Evolutionary conservation across 1,140 invertebrate genomes (phyloP), one percentile per base, ranked within the genome.

Genomic region (Zaprionus vittiger): DNA sequence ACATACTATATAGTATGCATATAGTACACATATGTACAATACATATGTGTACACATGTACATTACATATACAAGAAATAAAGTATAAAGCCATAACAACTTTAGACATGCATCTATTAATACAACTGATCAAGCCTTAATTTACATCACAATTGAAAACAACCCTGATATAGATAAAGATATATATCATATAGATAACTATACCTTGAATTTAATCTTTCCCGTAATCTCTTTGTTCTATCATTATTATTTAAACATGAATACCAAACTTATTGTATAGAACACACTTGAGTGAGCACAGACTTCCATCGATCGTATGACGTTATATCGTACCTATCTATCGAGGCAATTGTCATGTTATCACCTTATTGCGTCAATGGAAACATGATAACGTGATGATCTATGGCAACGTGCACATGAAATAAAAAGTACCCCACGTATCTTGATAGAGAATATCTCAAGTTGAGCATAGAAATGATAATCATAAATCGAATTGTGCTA

Each of bases 321-420:
- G 64, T 20, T 57, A 34, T 31, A 14, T 1, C 38, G n/a, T 37
- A 15, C 1, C 0, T 38, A 56, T 66, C 52, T 15, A 55, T 38
- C 31, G 20, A 41, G 20, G 26, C 17, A 24, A 12, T 41, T 59
- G 31, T 67, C 38, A 59, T n/a, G 38, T 67, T 49, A 59, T 57
- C 65, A 59, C 28, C 24, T 24, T 22, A 59, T 59, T 59, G 55
- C 65, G 65, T 67, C 65, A 67, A 59, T 67, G 17, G 41, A 41
- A 56, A 52, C 12, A 15, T 64, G 61, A 64, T 37, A 64, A 37
- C 47, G 15, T 11, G 61, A 64, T n/a, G 61, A 64, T 54, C 61
- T 52, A 52, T 52, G 47, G 38, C 38, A 41, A 34, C 9, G 15
- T 41, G 20, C 5, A 22, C n/a, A 52, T 5, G 4, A 9, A 52